These are phyloP conservation scores for Tolypeutes matacus DNA, from an alignment of 2,797 vertebrate genomes.

Conservation along the genomic window DNA sequence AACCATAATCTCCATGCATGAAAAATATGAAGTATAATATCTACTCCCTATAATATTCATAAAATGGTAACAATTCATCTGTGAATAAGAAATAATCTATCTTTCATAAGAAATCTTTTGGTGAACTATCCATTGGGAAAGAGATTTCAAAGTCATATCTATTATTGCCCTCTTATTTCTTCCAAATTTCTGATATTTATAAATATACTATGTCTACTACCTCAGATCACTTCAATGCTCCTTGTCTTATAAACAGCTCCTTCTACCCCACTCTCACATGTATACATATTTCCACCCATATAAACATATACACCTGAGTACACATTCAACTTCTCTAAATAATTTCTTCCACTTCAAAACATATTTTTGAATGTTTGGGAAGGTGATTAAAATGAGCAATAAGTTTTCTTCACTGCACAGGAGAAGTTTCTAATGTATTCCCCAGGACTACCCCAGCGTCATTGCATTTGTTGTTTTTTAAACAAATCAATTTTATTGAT, in stretches of 20 bases:
- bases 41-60: not conserved
- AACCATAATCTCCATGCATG: not conserved
- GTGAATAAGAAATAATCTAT: not conserved
- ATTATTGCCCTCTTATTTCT: not conserved
- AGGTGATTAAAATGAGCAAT: not conserved
- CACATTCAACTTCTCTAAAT: not conserved
- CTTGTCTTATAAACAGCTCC: not conserved
- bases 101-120: not conserved
- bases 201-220: not conserved
- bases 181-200: not conserved
- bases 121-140: not conserved
- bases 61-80: conserved; percentile 3
- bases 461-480: not conserved
- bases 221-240: not conserved
- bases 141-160: conserved; percentile 11
- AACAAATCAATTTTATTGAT: not conserved
- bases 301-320: not conserved
- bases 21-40: not conserved
- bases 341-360: not conserved
- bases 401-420: not conserved
- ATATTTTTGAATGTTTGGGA: not conserved
- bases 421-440: not conserved
- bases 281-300: not conserved
- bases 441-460: not conserved
- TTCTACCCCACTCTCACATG: not conserved